Conservation (phyloP, 1,140 invertebrate genomes). For the Condylostylus longicornis region DNA sequence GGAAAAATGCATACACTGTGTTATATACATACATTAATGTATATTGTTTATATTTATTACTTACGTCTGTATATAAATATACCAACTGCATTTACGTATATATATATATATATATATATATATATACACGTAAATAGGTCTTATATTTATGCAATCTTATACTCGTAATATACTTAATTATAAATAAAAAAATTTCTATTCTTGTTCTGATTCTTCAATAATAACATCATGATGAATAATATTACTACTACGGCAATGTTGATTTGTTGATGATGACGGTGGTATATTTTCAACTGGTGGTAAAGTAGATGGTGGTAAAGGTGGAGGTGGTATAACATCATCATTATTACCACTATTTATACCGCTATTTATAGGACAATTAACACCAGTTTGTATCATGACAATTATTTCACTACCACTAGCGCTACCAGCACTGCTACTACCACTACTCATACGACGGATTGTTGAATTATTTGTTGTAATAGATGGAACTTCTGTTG, state of each 20-base stretch:
- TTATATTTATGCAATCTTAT: no score
- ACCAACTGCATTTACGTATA: no score
- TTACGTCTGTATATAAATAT: no score
- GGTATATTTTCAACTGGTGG: slow-evolving; percentile 6
- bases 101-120: no score
- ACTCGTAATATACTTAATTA: no score
- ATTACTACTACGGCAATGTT: neutral
- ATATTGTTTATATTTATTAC: no score
- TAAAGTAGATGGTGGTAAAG: neutral
- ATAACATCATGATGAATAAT: slow-evolving; percentile 11
- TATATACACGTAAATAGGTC: no score
- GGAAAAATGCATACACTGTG: no score
- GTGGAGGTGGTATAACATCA: neutral
- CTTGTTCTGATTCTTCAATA: slow-evolving; percentile 4
- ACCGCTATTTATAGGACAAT: neutral
- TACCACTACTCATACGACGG: neutral
- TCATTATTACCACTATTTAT: neutral
- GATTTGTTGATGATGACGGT: slow-evolving; percentile 8
- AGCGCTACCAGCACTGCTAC: neutral
- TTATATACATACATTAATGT: no score
- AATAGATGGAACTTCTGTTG: slow-evolving; percentile 12
- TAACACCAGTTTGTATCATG: neutral
- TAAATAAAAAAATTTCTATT: slow-evolving; percentile 2
- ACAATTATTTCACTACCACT: neutral
- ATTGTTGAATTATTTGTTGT: neutral